These are phyloP conservation scores for Macaria notata DNA, from an alignment of 2,888 invertebrate genomes.

Conservation along the genomic window DNA sequence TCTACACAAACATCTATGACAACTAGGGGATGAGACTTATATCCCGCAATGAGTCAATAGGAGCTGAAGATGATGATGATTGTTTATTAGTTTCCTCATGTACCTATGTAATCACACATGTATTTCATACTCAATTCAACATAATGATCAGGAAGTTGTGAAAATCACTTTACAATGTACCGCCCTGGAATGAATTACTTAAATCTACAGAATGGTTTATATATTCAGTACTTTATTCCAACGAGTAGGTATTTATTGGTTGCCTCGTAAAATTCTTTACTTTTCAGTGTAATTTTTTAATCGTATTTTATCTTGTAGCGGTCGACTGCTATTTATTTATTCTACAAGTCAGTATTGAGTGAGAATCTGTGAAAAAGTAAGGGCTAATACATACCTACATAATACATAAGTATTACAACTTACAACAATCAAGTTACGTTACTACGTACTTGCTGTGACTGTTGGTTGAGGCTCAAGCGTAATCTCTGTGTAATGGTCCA, in stretches of 20 bases:
- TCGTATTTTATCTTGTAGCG: neutral
- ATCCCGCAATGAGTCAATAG: too few relatives aligned
- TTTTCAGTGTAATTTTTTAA: neutral
- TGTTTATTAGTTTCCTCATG: too few relatives aligned
- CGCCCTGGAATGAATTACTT: slow-evolving; percentile 21
- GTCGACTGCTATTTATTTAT: neutral
- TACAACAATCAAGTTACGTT: too few relatives aligned
- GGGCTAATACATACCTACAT: too few relatives aligned
- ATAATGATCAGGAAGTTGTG: slow-evolving; percentile 2
- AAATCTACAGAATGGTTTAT: slow-evolving; percentile 38
- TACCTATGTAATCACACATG: neutral
- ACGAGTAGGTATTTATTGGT: slow-evolving; percentile 42
- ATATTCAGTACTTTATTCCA: slow-evolving; percentile 34
- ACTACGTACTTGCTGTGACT: too few relatives aligned
- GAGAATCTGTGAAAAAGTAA: too few relatives aligned
- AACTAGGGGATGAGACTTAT: too few relatives aligned
- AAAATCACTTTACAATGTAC: slow-evolving; percentile 9
- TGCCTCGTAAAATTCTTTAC: slow-evolving; percentile 29
- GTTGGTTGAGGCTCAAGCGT: too few relatives aligned
- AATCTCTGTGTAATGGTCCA: too few relatives aligned
- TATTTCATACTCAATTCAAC: neutral
- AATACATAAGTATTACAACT: too few relatives aligned
- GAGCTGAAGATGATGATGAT: too few relatives aligned
- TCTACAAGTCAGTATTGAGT: neutral
- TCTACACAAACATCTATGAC: too few relatives aligned